Percentiles rank a stretch among this genome's conserved stretches.
phyloP scores from a whole-genome alignment of 2,113 vertebrate genomes.

The Isurus oxyrinchus region DNA sequence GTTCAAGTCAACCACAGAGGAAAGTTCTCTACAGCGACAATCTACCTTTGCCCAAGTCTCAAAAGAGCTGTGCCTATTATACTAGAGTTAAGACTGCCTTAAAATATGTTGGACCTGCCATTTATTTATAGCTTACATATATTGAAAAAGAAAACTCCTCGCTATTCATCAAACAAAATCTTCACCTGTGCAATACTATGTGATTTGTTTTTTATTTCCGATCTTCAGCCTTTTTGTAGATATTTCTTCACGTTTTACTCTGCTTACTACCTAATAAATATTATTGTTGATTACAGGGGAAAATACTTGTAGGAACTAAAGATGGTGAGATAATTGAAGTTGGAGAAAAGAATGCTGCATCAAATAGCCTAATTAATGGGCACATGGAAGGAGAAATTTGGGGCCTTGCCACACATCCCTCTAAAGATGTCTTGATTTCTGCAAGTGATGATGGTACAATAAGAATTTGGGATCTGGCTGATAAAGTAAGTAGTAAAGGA shows the following conservation, averaged over 20 bases:
- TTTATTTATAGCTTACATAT: background rate
- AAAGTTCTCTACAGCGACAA: background rate
- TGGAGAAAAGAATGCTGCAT: slow-evolving; percentile 94
- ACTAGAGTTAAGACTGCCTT: background rate
- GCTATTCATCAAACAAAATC: background rate
- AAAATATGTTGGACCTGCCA: background rate
- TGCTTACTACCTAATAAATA: background rate
- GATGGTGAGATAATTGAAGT: slow-evolving; percentile 96
- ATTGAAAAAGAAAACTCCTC: background rate
- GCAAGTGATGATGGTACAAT: slow-evolving; percentile 89
- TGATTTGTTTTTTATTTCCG: background rate
- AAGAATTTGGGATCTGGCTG: slow-evolving; percentile 88
- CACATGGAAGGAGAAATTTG: slow-evolving; percentile 93
- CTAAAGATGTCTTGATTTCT: slow-evolving; percentile 86
- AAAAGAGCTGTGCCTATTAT: background rate
- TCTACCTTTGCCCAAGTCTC: background rate
- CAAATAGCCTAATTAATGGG: slow-evolving; percentile 88
- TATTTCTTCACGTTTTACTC: background rate
- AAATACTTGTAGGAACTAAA: slow-evolving; percentile 94
- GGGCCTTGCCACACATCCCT: slow-evolving; percentile 86
- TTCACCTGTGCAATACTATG: background rate
- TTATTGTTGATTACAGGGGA: slow-evolving; percentile 63
- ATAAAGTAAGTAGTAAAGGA: slow-evolving; percentile 68
- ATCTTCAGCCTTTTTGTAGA: background rate
- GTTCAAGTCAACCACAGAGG: background rate